Conservation (phyloP, 2,113 vertebrate species). For the Otis tarda region DNA sequence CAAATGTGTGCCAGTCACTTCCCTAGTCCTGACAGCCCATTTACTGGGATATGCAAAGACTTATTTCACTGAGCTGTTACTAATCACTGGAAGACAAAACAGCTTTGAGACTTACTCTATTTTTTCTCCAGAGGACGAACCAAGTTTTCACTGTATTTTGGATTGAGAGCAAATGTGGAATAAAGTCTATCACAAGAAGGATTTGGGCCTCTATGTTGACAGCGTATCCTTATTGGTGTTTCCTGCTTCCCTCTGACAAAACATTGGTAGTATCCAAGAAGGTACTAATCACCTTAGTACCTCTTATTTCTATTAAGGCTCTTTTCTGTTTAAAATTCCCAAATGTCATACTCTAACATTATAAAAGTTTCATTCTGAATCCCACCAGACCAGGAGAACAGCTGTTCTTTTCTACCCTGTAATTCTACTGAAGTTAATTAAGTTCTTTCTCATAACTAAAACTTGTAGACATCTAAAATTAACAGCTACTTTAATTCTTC, state of each 20-base stretch:
- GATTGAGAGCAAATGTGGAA: not conserved
- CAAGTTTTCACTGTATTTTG: not conserved
- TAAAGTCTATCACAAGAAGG: not conserved
- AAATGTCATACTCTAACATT: slow-evolving; percentile 23
- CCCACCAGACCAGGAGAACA: slow-evolving; percentile 31
- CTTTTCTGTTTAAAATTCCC: slow-evolving; percentile 37
- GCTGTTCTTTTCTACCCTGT: slow-evolving; percentile 22
- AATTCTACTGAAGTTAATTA: slow-evolving; percentile 56
- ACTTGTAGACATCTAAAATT: slow-evolving; percentile 57
- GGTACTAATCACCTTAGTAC: not conserved
- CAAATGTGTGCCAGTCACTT: not conserved
- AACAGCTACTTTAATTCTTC: slow-evolving; percentile 59
- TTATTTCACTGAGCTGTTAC: not conserved
- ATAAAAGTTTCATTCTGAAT: slow-evolving; percentile 31
- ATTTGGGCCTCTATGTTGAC: not conserved
- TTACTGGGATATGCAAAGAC: not conserved
- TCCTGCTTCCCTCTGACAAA: not conserved
- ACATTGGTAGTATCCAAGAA: not conserved
- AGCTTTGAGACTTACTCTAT: not conserved
- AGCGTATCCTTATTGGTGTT: not conserved
- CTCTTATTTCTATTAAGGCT: not conserved
- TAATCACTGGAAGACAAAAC: not conserved
- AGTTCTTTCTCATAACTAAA: slow-evolving; percentile 60
- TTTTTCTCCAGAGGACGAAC: not conserved
- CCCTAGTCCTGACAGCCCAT: not conserved